Conservation (phyloP, 1,140 invertebrate genomes). For the Heliconius eleuchia region DNA sequence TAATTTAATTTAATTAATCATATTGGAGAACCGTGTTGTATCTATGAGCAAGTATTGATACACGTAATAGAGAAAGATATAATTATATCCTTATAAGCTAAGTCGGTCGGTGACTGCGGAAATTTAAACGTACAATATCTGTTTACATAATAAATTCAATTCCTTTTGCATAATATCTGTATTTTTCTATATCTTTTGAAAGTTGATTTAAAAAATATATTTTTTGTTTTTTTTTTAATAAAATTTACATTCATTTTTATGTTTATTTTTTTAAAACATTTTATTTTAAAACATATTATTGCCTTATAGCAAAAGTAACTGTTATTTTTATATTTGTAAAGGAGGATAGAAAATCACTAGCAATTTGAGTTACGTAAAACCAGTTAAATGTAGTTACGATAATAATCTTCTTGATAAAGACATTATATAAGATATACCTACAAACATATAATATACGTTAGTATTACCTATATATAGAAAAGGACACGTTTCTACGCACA, state of each 20-base stretch:
- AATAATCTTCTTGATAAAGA: not conserved
- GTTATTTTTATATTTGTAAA: not conserved
- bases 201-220: not conserved
- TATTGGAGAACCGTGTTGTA: not conserved
- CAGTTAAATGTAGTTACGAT: not conserved
- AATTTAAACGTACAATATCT: conserved; percentile 27
- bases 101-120: conserved; percentile 30
- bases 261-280: no score
- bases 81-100: conserved; percentile 34
- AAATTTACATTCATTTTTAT: not conserved
- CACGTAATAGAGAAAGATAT: conserved; percentile 30
- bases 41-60: not conserved
- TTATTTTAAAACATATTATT: not conserved
- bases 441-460: not conserved
- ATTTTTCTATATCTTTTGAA: not conserved
- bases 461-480: no score
- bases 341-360: not conserved
- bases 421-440: not conserved
- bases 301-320: not conserved
- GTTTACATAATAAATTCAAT: conserved; percentile 28
- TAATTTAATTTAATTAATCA: conserved; percentile 13
- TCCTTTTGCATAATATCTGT: conserved; percentile 19
- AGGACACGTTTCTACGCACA: no score
- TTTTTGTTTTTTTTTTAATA: not conserved
- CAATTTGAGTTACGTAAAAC: not conserved